Evolutionary conservation across 1,140 invertebrate species (phyloP), one percentile per base, ranked within the genome.

Genomic region (Frieseomelitta varia): DNA sequence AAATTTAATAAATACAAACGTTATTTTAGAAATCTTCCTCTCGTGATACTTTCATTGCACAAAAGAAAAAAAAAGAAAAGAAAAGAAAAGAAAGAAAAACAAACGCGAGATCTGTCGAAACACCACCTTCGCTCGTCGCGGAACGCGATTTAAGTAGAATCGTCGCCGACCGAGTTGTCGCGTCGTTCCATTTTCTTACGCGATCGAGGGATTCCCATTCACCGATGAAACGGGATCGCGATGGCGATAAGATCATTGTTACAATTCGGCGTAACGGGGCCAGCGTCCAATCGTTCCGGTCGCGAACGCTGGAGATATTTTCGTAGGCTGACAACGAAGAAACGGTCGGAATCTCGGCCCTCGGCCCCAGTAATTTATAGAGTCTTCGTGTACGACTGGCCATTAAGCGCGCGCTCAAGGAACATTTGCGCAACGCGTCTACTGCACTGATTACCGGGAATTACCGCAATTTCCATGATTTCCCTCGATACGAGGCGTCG

Each of bases 401-500:
- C 55, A 47, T 65, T 80, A 61, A 34, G 72, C 55, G 65, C 24
- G 53, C 63, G 53, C 65, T 79, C 17, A 68, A 86, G 76, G 65
- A 75, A 47, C 77, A 58, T 90, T 87, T 87, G 71, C 85, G 85
- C 89, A 86, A 90, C 56, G 61, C 68, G 84, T 90, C 84, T 85
- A 71, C 74, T 65, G 39, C 75, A 77, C 76, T 80, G 89, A 90
- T 92, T 92, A 88, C 87, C 83, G 73, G 39, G 85, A 93, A 93
- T 92, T 91, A 81, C 76, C 61, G 81, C 84, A 90, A 91, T 92
- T 92, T 89, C 81, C 88, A 86, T 91, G 85, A 90, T 91, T 92
- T 90, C 84, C 39, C 79, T 74, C 75, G 68, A 71, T 61, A 34
- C 63, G 65, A n/a, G 63, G 53, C 58, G 83, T 74, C 53, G 75